Base-by-base conservation (phyloP, 2,888 invertebrate species). In the Drosophila sordidula region DNA sequence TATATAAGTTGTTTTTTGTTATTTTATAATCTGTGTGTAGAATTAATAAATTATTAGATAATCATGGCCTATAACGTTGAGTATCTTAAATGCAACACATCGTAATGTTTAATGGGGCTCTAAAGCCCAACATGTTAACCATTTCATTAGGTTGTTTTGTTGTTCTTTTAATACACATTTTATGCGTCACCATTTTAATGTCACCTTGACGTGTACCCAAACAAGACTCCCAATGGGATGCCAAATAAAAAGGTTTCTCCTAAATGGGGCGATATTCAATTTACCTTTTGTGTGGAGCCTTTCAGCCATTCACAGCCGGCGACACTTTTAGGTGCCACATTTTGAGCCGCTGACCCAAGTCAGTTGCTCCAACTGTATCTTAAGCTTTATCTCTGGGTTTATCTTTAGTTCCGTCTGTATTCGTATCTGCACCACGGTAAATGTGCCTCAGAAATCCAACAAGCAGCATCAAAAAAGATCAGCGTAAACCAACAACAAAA, bases 191-290 rank as follows among this genome's bases (percentile, higher is more conserved):
- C 29, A 57, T 62, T 70, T 65, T 62, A 75, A 75, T 56, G 47
- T 52, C n/a, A 58, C 45, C 58, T 38, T 47, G 61, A 67, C 51
- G 36, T 58, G 61, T 18, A n/a, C 26, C 29, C 50, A 4, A 9
- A 16, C 41, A 18, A 18, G 45, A 34, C 36, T 67, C 72, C 72
- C 63, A 39, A 18, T 12, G 72, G 76, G 22, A 45, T 49, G 14
- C 14, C 34, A 16, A 44, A 70, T 38, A 66, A 75, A 75, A 75
- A 59, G 68, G 67, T 68, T 54, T 6, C 18, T 29, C 36, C 54
- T 38, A 45, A 68, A 63, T 68, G 72, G 68, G 34, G 11, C 52
- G 32, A 49, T 68, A 68, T 75, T 75, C 76, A 72, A 76, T 75
- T 75, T 75, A 75, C 62, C 75, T 71, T 57, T 75, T 70, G 70